A percentile compares a stretch with the other conserved stretches of the same genome.
phyloP scores from a whole-genome alignment of 1,140 invertebrate genomes.

The Drosophila trapezifrons region DNA sequence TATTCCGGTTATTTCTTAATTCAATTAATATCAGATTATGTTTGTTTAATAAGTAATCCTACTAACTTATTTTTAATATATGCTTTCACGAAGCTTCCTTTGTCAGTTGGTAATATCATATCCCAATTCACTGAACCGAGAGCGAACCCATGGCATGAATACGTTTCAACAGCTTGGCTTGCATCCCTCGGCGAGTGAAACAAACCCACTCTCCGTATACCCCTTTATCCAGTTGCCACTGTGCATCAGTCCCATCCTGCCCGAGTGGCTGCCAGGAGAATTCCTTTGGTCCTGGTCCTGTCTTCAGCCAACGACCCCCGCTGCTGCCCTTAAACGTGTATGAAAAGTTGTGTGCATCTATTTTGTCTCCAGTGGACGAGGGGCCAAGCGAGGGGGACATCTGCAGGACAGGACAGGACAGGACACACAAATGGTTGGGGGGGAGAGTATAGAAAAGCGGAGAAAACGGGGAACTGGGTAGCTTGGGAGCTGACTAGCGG shows the following conservation, averaged over 20 bases:
- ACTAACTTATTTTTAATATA: neutral
- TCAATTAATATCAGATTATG: too few species aligned
- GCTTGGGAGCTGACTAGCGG: neutral
- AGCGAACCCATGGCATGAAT: neutral
- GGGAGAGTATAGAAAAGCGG: neutral
- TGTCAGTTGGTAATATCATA: conserved; percentile 2
- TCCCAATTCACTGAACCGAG: neutral
- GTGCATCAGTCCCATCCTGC: conserved; percentile 21
- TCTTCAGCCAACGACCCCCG: neutral
- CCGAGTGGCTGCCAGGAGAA: conserved; percentile 19
- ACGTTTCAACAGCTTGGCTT: too few species aligned
- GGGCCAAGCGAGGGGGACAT: neutral
- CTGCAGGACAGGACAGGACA: conserved; percentile 8
- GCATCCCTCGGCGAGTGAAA: neutral
- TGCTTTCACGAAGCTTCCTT: neutral
- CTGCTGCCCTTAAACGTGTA: neutral
- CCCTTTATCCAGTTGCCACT: conserved; percentile 12
- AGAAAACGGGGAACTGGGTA: neutral
- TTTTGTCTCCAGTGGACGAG: conserved; percentile 17
- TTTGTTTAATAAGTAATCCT: neutral
- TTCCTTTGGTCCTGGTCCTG: conserved; percentile 15
- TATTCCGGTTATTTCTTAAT: too few species aligned
- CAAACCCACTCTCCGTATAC: neutral
- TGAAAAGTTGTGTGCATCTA: conserved; percentile 40
- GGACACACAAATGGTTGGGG: neutral